Base-by-base conservation (phyloP, 2,888 invertebrate genomes). In the Brachylomia viminalis region DNA sequence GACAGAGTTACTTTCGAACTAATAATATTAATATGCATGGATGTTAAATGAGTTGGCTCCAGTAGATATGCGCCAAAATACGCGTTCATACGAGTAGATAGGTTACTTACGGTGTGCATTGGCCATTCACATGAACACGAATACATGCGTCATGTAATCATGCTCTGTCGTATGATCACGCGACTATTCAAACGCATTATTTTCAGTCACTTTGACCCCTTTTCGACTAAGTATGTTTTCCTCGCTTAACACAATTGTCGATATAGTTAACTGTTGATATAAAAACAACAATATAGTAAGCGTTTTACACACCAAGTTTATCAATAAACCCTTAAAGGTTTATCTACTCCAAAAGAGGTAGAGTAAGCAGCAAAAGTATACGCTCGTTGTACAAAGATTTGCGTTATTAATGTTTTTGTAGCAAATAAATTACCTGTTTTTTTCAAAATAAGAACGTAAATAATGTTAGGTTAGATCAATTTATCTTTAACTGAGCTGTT, bases 281-380 rank as follows among this genome's bases (percentile, higher is more conserved):
- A 75, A 80, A 65, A 74, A 74, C 75, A 79, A 79, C 65, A 79
- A 79, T 74, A 59, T 79, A 54, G 79, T 79, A 74, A 75, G 30
- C 66, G 66, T 75, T 70, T 79, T 75, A 80, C 56, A 62, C 80
- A 52, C 27, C 11, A 80, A 80, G 70, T 80, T 80, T 76, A 67
- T 79, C 61, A 80, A 76, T 80, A 80, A 80, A 80, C 61, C 30
- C 30, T 11, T n/a, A n/a, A 17, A 38, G 69, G 67, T 30, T 70
- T 80, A 62, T 70, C 56, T 67, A 45, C 75, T 64, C 61, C 70
- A 56, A 71, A 71, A 15, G 27, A 45, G 13, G 80, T 75, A 80
- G 11, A 42, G 70, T 65, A 15, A 20, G 65, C 69, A 76, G 47
- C 17, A 8, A 7, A 62, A 58, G 7, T 38, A 30, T 47, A n/a